Percentiles rank a stretch among this genome's conserved stretches.
Evolutionary conservation across 2,797 vertebrate genomes (phyloP).

Genomic region (Botia almorhae): DNA sequence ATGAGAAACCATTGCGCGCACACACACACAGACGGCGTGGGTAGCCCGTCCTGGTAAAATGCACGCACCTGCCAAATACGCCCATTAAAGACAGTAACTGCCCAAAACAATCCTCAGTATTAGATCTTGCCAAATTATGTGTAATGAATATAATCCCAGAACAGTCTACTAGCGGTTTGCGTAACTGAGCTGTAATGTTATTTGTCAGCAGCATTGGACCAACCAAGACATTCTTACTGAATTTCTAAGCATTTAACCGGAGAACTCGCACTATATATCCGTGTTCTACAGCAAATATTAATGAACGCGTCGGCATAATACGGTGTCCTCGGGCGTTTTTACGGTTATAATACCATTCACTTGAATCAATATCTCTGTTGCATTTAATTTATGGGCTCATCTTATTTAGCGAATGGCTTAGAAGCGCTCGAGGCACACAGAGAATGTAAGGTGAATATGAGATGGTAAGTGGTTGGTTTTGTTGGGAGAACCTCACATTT

Average conservation of each 20-base stretch:
- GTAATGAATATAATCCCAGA: constrained; percentile 18
- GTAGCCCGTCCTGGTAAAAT: background rate
- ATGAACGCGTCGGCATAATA: constrained; percentile 60
- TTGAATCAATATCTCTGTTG: constrained; percentile 61
- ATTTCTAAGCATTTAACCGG: constrained; percentile 22
- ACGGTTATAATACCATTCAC: constrained; percentile 57
- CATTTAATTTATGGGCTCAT: constrained; percentile 62
- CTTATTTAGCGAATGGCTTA: constrained; percentile 54
- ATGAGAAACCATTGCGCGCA: background rate
- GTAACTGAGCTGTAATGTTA: constrained; percentile 7
- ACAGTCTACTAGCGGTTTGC: background rate
- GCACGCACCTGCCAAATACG: background rate
- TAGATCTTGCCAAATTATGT: constrained; percentile 8
- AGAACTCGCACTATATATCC: constrained; percentile 9
- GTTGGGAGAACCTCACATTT: constrained; percentile 26
- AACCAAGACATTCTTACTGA: constrained; percentile 9
- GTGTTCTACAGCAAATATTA: constrained; percentile 56
- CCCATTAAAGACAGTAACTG: constrained; percentile 7
- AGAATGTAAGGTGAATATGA: constrained; percentile 36
- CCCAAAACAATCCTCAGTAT: constrained; percentile 15
- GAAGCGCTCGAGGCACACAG: constrained; percentile 38
- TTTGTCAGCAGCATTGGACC: constrained; percentile 19
- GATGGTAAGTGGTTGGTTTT: constrained; percentile 29
- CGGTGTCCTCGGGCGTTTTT: constrained; percentile 43
- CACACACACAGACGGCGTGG: background rate